Base-by-base conservation (phyloP, 2,113 vertebrate genomes). In the Manacus vitellinus region DNA sequence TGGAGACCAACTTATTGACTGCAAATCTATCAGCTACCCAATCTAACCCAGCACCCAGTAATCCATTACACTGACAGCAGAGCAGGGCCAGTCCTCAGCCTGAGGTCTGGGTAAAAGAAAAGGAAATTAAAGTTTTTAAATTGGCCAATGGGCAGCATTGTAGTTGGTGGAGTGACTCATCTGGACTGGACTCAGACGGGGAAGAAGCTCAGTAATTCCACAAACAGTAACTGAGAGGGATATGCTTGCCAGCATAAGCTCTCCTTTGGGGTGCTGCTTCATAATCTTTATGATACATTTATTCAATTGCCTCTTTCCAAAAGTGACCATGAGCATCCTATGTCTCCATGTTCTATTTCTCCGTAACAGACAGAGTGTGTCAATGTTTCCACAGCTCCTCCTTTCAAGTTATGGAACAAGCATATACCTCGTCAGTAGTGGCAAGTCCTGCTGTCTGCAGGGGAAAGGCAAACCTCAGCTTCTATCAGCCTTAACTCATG, bases 201-300 rank as follows among this genome's bases (percentile, higher is more conserved):
- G 47, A 67, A 83, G 41, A 21, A 59, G 9, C 35, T 81, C 22
- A 11, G n/a, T 10, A 76, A 81, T 63, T 31, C n/a, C 44, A 14
- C 49, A 28, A 30, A 27, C 18, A 67, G 7, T 44, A 72, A 59
- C 43, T 4, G 6, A 58, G n/a, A 44, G 21, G 9, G 18, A 35
- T 33, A 41, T 0, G 0, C 3, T 7, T 35, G 9, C 44, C 31
- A 46, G 39, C 28, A 6, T 20, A 41, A 68, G 39, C 12, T 70
- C 33, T 72, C 68, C 21, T 44, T 77, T 4, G 3, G 15, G 8
- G 5, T 6, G 8, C 22, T 49, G 17, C 44, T 68, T 94, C 49
- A 23, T 55, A 30, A 41, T 31, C 18, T 58, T 87, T 41, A 39
- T 23, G 17, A 19, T 31, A 43, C 8, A 33, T 68, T 65, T 61